Evolutionary conservation across 2,888 invertebrate genomes (phyloP), one percentile per base, ranked within the genome.

Genomic region (Aporophyla lueneburgensis): DNA sequence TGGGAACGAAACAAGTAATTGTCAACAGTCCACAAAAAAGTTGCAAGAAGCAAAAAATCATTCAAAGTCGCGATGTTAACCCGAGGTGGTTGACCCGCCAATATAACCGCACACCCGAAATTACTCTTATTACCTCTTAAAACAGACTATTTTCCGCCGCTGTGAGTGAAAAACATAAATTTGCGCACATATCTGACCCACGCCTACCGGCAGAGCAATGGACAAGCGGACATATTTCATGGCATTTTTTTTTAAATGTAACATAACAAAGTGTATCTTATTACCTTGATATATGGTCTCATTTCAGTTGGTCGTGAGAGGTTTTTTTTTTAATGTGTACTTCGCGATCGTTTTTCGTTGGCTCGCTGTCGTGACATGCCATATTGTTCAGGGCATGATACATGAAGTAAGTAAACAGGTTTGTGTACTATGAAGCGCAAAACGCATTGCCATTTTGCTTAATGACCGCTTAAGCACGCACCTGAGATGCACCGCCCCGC

Each of bases 361-460:
- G 92, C 90, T 88, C 89, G 89, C 91, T 93, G 94, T 95, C 96
- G 95, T 95, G 96, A 96, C 95, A 95, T 92, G 93, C 95, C 96
- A 95, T 96, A 96, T 96, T 95, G 96, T 96, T 94, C 96, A 91
- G 91, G 75, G 91, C 89, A 94, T 95, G 94, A 95, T 95, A 95
- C 95, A 94, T 94, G 94, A 91, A 93, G 93, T 94, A 92, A 92
- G 94, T 93, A 92, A 94, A 95, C 95, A 93, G 95, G 95, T 96
- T 94, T 92, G 89, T 74, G 93, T 94, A 94, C 93, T 89, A 90
- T 93, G 91, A 91, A 90, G 92, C 90, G 90, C 92, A 92, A 89
- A 94, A 93, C 87, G 91, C 92, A 89, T 92, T 92, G 91, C 91
- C 89, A 90, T 94, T 93, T 93, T 91, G 90, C 90, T 91, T 94